Conservation (phyloP, 2,113 vertebrate genomes). For the Macquaria ambigua region DNA sequence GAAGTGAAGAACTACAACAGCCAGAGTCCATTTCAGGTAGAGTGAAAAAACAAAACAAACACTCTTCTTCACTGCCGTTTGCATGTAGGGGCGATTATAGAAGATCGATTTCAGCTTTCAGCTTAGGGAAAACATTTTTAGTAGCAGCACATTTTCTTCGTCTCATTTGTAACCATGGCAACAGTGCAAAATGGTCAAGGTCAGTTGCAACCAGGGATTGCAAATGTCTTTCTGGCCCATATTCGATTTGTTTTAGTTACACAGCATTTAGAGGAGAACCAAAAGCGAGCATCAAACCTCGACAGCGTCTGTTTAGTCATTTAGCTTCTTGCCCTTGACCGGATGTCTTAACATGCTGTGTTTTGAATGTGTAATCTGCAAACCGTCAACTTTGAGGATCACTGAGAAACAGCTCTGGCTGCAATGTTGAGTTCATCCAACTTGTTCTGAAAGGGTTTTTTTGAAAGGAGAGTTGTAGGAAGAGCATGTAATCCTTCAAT, state of each 20-base stretch:
- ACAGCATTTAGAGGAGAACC: not conserved
- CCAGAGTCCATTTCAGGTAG: constrained; percentile 96
- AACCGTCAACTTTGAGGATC: not conserved
- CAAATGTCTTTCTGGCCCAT: constrained; percentile 30
- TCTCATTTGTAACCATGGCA: constrained; percentile 72
- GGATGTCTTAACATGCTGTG: no score
- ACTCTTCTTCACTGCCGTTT: not conserved
- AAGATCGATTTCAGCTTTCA: constrained; percentile 21
- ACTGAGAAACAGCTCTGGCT: not conserved
- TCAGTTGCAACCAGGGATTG: constrained; percentile 39
- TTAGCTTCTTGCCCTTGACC: not conserved
- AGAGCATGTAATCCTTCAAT: not conserved
- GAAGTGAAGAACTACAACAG: constrained; percentile 97
- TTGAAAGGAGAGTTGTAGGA: not conserved
- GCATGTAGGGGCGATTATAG: not conserved
- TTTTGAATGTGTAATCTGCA: no score
- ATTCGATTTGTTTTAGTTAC: constrained; percentile 8
- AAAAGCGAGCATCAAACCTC: not conserved
- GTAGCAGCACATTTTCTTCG: not conserved
- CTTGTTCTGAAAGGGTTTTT: not conserved
- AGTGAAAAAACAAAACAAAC: not conserved
- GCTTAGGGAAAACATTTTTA: constrained; percentile 16
- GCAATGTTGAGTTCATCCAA: not conserved
- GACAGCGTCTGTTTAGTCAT: not conserved
- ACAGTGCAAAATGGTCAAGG: constrained; percentile 60